Conservation (phyloP, 2,888 invertebrate species). For the Yponomeuta plumbellus region DNA sequence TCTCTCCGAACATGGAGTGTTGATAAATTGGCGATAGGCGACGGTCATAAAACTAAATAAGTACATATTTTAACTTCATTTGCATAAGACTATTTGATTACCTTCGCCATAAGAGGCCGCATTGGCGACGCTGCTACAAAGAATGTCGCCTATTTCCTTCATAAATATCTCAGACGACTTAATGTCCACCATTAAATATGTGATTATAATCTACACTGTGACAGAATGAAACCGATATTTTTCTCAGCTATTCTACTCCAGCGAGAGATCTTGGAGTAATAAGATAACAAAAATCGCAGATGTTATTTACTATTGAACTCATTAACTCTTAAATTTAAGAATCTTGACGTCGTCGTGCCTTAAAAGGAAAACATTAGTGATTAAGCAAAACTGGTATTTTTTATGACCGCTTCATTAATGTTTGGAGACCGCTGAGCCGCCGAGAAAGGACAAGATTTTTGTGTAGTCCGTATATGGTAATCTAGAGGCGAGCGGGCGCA, state of each 20-base stretch:
- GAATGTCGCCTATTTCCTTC: slow-evolving; percentile 57
- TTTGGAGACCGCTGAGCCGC: neutral
- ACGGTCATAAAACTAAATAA: slow-evolving; percentile 55
- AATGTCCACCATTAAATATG: slow-evolving; percentile 44
- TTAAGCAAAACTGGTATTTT: slow-evolving; percentile 13
- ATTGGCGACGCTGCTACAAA: slow-evolving; percentile 38
- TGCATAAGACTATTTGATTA: slow-evolving; percentile 62
- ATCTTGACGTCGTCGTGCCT: slow-evolving; percentile 6
- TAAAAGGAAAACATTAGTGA: slow-evolving; percentile 10
- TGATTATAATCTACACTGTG: slow-evolving; percentile 42
- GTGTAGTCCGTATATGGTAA: slow-evolving; percentile 15
- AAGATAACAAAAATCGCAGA: slow-evolving; percentile 46
- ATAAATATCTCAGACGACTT: slow-evolving; percentile 45
- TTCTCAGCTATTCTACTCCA: slow-evolving; percentile 52
- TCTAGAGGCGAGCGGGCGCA: slow-evolving; percentile 42
- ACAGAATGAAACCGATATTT: slow-evolving; percentile 44
- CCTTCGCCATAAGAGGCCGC: slow-evolving; percentile 36
- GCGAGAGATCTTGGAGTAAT: slow-evolving; percentile 20
- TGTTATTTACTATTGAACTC: slow-evolving; percentile 47
- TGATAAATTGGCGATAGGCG: slow-evolving; percentile 51
- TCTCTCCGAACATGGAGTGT: slow-evolving; percentile 44
- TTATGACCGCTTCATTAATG: slow-evolving; percentile 14
- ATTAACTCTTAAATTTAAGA: slow-evolving; percentile 10
- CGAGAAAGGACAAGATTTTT: slow-evolving; percentile 17
- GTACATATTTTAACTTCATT: slow-evolving; percentile 48